A percentile compares a stretch with the other conserved stretches of the same genome.
Evolutionary conservation across 37 sponge, comb jelly and placozoan genomes (phyloP).

Genomic region (Crambe crambe): DNA sequence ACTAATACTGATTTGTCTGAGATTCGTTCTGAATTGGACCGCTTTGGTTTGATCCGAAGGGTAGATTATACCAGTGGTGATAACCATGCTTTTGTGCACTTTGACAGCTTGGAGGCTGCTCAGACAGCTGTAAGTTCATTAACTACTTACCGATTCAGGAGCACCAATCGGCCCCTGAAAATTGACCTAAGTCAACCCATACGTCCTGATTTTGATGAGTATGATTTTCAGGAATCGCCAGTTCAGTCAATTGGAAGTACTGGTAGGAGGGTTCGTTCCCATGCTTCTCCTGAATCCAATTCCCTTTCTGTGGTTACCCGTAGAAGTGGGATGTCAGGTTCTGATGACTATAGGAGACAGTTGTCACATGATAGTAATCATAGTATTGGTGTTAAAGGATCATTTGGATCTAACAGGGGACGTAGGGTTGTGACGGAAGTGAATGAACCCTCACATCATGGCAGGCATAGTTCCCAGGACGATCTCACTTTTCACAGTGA

Average conservation of each 20-base stretch:
- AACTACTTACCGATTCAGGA: constrained; percentile 37
- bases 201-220: constrained; percentile 21
- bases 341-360: background rate
- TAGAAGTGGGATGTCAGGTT: background rate
- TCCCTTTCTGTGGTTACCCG: background rate
- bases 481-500: background rate
- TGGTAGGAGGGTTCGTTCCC: constrained; percentile 16
- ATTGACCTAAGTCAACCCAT: constrained; percentile 53
- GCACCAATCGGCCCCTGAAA: constrained; percentile 34
- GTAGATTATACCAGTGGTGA: constrained; percentile 79
- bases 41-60: constrained; percentile 85
- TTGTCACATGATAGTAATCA: background rate
- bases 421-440: constrained; percentile 16
- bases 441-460: background rate
- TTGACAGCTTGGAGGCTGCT: constrained; percentile 78
- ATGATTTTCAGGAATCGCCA: background rate
- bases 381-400: background rate
- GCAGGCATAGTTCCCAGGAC: background rate
- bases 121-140: constrained; percentile 60
- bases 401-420: background rate
- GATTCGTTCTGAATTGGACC: constrained; percentile 81
- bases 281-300: constrained; percentile 8
- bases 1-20: constrained; percentile 60
- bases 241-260: background rate
- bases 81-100: constrained; percentile 74